Percentiles rank a stretch among this genome's conserved stretches.
Evolutionary conservation across 2,113 vertebrate genomes (phyloP).

Genomic region (Neodontobutis hainanensis): DNA sequence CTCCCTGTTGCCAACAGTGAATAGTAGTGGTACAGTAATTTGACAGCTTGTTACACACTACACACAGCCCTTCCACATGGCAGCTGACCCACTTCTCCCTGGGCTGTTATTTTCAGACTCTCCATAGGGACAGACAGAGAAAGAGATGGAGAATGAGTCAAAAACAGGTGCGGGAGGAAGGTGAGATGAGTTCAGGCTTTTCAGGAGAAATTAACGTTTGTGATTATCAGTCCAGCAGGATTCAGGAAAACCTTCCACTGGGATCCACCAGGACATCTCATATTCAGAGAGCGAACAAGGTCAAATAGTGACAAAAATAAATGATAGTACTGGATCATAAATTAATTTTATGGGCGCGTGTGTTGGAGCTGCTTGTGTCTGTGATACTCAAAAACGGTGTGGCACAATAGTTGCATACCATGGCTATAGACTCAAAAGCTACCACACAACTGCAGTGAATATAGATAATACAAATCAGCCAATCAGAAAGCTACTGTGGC

Average conservation of each 20-base stretch:
- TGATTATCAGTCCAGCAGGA: conserved; percentile 50
- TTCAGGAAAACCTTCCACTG: conserved; percentile 8
- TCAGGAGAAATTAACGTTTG: conserved; percentile 54
- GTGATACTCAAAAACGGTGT: background rate
- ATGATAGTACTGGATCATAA: conserved; percentile 51
- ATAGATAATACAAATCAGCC: too few species aligned
- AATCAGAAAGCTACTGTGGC: too few species aligned
- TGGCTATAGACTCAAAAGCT: background rate
- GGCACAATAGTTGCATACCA: background rate
- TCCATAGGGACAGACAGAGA: conserved; percentile 66
- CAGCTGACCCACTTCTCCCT: conserved; percentile 77
- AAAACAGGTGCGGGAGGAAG: conserved; percentile 44
- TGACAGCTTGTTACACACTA: conserved; percentile 33
- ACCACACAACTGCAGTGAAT: background rate
- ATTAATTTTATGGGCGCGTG: conserved; percentile 50
- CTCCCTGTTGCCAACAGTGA: background rate
- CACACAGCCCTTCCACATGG: conserved; percentile 36
- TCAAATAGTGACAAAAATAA: conserved; percentile 65
- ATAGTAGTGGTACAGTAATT: conserved; percentile 10
- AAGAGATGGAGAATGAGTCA: conserved; percentile 54
- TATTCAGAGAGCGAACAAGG: conserved; percentile 49
- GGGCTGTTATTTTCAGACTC: conserved; percentile 79
- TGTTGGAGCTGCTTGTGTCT: background rate
- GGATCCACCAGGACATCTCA: conserved; percentile 53
- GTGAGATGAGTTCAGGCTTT: conserved; percentile 41